These are phyloP conservation scores for Xyliphius kryptos DNA, from an alignment of 2,113 vertebrate genomes.

Conservation along the genomic window DNA sequence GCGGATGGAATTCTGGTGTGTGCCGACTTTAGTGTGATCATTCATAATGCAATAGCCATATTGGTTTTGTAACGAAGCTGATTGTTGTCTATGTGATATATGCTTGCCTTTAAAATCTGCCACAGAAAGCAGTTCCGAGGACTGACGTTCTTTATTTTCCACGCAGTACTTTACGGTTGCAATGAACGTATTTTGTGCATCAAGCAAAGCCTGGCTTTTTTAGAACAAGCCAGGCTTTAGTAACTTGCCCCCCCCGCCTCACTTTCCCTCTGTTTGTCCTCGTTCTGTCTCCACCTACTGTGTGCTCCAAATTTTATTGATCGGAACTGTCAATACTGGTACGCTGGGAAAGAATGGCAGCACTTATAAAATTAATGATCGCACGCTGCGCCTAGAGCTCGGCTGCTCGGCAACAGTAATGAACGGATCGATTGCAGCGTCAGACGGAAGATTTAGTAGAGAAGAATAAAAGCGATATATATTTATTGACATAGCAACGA, in stretches of 20 bases:
- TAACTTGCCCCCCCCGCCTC: not conserved
- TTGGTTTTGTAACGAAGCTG: too few relatives aligned
- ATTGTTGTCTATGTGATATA: too few relatives aligned
- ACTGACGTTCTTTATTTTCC: too few relatives aligned
- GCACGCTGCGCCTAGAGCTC: conserved; percentile 6
- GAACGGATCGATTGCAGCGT: conserved; percentile 22
- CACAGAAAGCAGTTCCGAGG: too few relatives aligned
- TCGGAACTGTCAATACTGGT: conserved; percentile 24
- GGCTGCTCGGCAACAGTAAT: conserved; percentile 32
- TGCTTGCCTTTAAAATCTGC: too few relatives aligned
- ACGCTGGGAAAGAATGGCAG: conserved; percentile 21
- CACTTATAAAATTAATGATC: conserved; percentile 34
- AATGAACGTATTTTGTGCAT: too few relatives aligned
- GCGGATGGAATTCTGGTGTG: not conserved
- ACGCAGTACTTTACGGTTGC: too few relatives aligned
- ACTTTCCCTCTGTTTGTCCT: not conserved
- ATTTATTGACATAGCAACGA: conserved; percentile 8
- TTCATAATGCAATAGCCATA: too few relatives aligned
- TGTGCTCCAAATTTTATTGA: conserved; percentile 25
- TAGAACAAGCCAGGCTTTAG: too few relatives aligned
- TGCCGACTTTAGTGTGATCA: too few relatives aligned
- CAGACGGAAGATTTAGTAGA: conserved; percentile 14
- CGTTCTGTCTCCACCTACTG: not conserved
- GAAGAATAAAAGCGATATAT: conserved; percentile 26
- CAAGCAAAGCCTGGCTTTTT: too few relatives aligned